Percentiles rank a stretch among this genome's conserved stretches.
These are phyloP conservation scores for Pseudococcus jackbeardsleyi DNA, from an alignment of 2,888 invertebrate species.

Conservation along the genomic window DNA sequence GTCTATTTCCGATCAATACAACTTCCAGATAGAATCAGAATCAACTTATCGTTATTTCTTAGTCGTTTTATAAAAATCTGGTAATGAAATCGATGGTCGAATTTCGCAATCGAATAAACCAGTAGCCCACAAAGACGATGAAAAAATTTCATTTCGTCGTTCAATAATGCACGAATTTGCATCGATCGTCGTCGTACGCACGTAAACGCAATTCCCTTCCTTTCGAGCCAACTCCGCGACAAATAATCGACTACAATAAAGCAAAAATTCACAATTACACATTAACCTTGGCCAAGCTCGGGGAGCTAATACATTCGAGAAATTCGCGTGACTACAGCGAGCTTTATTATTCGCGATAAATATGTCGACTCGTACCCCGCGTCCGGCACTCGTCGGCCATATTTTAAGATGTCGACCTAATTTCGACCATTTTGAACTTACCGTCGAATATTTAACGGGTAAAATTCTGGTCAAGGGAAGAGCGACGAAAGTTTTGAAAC, in stretches of 20 bases:
- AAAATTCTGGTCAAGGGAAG: conserved; percentile 7
- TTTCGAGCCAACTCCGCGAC: too few relatives aligned
- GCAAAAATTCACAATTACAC: conserved; percentile 1
- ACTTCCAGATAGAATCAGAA: too few relatives aligned
- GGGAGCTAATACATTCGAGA: not conserved
- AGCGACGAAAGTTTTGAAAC: not conserved
- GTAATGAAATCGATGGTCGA: too few relatives aligned
- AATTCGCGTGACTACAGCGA: not conserved
- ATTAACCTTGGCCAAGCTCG: conserved; percentile 9
- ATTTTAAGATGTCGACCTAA: not conserved
- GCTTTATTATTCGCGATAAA: conserved; percentile 9
- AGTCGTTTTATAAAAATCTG: too few relatives aligned
- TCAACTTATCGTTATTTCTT: too few relatives aligned
- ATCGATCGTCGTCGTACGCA: not conserved
- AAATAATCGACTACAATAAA: not conserved
- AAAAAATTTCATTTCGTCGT: too few relatives aligned
- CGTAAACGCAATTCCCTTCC: too few relatives aligned
- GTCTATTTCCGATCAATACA: too few relatives aligned
- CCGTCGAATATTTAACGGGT: not conserved
- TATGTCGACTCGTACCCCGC: not conserved
- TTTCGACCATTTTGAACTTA: not conserved
- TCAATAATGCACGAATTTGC: not conserved
- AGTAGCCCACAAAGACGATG: too few relatives aligned
- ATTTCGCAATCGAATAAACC: too few relatives aligned
- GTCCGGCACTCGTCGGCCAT: not conserved